A percentile compares a stretch with the other conserved stretches of the same genome.
Conservation (phyloP, 2,797 vertebrate genomes). For the Arctocebus calabarensis region DNA sequence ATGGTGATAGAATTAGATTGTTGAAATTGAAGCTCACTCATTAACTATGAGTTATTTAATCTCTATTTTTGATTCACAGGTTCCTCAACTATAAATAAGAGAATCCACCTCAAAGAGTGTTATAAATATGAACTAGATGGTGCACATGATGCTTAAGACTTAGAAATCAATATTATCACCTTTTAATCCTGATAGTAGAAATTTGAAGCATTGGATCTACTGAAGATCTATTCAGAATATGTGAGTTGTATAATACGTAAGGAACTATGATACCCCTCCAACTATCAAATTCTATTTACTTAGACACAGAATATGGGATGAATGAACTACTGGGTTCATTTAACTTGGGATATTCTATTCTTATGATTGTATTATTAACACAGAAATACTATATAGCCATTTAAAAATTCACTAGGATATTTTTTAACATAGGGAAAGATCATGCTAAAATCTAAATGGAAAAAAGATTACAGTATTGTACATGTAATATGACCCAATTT, state of each 20-base stretch:
- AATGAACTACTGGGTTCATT: conserved; percentile 12
- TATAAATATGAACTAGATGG: conserved; percentile 26
- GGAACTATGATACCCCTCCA: background rate
- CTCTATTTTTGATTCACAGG: background rate
- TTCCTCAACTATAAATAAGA: background rate
- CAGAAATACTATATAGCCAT: background rate
- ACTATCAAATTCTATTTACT: background rate
- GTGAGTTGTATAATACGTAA: background rate
- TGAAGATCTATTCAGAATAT: conserved; percentile 39
- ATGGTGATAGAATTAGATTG: background rate
- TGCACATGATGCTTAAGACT: background rate
- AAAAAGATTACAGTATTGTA: background rate
- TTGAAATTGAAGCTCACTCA: background rate
- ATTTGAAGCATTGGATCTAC: background rate
- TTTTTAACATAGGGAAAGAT: background rate
- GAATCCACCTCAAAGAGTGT: background rate
- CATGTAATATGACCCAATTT: background rate
- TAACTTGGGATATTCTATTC: background rate
- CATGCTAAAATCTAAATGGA: background rate
- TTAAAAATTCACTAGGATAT: conserved; percentile 45
- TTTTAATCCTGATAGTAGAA: background rate
- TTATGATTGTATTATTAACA: conserved; percentile 7
- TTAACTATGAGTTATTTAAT: background rate
- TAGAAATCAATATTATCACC: background rate
- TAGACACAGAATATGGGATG: background rate